These are phyloP conservation scores for Drosophila greeni DNA, from an alignment of 2,888 invertebrate genomes.

Conservation along the genomic window DNA sequence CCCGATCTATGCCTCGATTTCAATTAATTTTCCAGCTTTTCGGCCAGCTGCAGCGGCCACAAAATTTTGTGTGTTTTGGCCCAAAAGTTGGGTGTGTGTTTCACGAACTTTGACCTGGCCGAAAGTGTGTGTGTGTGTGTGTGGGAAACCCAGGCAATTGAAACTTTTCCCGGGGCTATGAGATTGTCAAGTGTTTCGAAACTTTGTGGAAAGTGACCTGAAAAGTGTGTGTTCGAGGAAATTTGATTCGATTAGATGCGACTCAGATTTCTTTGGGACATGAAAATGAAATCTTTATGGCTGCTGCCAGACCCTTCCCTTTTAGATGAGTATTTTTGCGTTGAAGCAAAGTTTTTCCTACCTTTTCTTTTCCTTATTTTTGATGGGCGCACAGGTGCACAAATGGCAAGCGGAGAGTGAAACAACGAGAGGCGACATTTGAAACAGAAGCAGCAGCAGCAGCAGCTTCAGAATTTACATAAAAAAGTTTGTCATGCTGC, in stretches of 20 bases:
- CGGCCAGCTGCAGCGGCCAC: slow-evolving; percentile 61
- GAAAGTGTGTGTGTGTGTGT: slow-evolving; percentile 39
- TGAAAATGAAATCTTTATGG: slow-evolving; percentile 33
- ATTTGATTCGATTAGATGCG: slow-evolving; percentile 43
- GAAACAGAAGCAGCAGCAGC: slow-evolving; percentile 45
- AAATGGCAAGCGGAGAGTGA: slow-evolving; percentile 51
- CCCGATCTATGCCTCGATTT: slow-evolving; percentile 50
- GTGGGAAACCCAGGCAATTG: slow-evolving; percentile 47
- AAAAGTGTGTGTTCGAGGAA: slow-evolving; percentile 40
- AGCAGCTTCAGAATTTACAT: slow-evolving; percentile 58
- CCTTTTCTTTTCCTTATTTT: background rate
- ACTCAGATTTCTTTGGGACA: slow-evolving; percentile 10
- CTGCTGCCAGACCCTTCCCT: background rate
- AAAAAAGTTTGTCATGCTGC: slow-evolving; percentile 65
- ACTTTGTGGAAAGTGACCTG: slow-evolving; percentile 39
- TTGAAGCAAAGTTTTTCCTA: slow-evolving; percentile 19
- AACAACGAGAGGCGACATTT: slow-evolving; percentile 42
- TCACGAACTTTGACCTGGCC: slow-evolving; percentile 37
- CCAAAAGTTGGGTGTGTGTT: slow-evolving; percentile 1
- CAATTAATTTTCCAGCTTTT: slow-evolving; percentile 64
- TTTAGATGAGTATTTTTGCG: slow-evolving; percentile 14
- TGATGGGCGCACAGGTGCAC: slow-evolving; percentile 59
- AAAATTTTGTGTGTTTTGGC: slow-evolving; percentile 42
- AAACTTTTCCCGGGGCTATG: slow-evolving; percentile 15
- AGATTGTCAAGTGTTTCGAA: slow-evolving; percentile 40